Percentiles rank a stretch among this genome's conserved stretches.
phyloP scores from a whole-genome alignment of 2,113 vertebrate species.

The Chelonoidis abingdonii region DNA sequence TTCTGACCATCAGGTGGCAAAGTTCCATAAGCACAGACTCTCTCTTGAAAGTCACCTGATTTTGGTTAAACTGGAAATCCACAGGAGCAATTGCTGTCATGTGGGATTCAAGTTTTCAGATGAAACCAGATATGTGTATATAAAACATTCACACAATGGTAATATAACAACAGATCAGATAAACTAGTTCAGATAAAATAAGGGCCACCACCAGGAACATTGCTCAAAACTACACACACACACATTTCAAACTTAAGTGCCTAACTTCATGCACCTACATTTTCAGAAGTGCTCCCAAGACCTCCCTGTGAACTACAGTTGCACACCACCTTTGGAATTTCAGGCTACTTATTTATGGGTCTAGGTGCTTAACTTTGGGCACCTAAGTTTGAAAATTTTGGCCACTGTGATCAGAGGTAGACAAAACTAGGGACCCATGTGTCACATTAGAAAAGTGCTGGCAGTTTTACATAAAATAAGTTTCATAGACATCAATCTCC shows the following conservation, averaged over 20 bases:
- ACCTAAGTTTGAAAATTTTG: background rate
- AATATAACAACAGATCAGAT: background rate
- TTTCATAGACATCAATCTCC: background rate
- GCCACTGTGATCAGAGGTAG: background rate
- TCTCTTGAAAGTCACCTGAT: background rate
- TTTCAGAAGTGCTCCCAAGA: background rate
- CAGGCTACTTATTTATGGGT: background rate
- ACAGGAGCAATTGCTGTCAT: background rate
- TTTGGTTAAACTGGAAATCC: background rate
- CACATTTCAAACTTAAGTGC: background rate
- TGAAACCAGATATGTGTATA: background rate
- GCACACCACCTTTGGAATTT: background rate
- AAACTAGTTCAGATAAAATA: background rate
- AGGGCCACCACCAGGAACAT: background rate
- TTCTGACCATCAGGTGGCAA: conserved; percentile 39
- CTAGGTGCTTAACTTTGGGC: background rate
- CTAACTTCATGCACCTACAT: background rate
- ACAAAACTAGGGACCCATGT: background rate
- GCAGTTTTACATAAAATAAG: background rate
- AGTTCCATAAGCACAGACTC: background rate
- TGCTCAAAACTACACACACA: background rate
- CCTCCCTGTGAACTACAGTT: background rate
- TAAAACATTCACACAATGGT: fast-evolving
- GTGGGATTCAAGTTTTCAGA: background rate
- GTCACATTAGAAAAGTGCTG: background rate